phyloP scores from a whole-genome alignment of 2,888 invertebrate genomes.

The Desoria tigrina region DNA sequence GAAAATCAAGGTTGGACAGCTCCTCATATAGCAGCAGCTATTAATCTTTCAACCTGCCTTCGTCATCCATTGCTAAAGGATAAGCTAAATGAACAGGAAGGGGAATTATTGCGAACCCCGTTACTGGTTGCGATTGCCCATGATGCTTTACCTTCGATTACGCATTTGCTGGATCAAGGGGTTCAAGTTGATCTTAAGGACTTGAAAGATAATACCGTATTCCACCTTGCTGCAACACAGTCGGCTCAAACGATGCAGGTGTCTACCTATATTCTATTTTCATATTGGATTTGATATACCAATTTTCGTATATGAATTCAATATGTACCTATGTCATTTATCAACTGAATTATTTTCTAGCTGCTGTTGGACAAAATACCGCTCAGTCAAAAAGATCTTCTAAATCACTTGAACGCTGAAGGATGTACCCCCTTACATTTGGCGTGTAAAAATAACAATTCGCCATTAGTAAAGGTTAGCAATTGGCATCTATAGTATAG shows the following conservation, averaged over 20 bases:
- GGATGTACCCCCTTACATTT: slow-evolving; percentile 45
- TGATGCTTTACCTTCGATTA: slow-evolving; percentile 56
- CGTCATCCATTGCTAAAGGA: slow-evolving; percentile 25
- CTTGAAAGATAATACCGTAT: slow-evolving; percentile 78
- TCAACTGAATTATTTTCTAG: slow-evolving; percentile 29
- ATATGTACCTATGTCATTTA: too few relatives aligned
- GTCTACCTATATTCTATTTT: too few relatives aligned
- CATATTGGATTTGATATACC: background rate
- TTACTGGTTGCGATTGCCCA: slow-evolving; percentile 44
- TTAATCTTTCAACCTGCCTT: slow-evolving; percentile 35
- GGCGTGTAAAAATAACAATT: slow-evolving; percentile 42
- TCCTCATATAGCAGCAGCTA: slow-evolving; percentile 41
- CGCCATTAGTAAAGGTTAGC: slow-evolving; percentile 42
- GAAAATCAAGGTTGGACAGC: slow-evolving; percentile 42
- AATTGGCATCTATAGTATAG: too few relatives aligned
- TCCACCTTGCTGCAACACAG: slow-evolving; percentile 77
- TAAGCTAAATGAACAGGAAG: slow-evolving; percentile 39
- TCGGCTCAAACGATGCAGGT: slow-evolving; percentile 9
- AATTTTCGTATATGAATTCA: background rate
- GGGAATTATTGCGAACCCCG: slow-evolving; percentile 35
- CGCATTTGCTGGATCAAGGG: slow-evolving; percentile 72
- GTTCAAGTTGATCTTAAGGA: slow-evolving; percentile 74
- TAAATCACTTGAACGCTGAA: slow-evolving; percentile 42
- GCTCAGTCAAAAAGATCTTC: slow-evolving; percentile 12
- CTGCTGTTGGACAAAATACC: slow-evolving; percentile 29